Evolutionary conservation across 23 tunicate genomes (phyloP), one percentile per base, ranked within the genome.

Genomic region (Ascidia mentula): DNA sequence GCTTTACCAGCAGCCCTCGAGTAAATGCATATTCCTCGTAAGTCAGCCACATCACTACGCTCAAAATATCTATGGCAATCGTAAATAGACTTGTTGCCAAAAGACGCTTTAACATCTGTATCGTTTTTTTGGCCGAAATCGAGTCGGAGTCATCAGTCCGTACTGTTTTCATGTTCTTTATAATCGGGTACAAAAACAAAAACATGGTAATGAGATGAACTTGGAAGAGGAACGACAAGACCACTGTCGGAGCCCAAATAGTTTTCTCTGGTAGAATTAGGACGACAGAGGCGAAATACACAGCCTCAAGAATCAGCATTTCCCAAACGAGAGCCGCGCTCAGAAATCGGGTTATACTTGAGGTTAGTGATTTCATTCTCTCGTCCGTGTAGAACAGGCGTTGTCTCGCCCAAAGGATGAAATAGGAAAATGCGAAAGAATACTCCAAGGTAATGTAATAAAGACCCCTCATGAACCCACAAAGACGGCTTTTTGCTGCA

Each of bases 341-440:
- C 22, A 53, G 24, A 9, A 53, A 53, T 6, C 65, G 65, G 1
- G 65, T 9, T 20, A 53, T 20, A 53, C 28, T 28, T 53, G 65
- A 53, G 12, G 65, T 5, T 3, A 53, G 65, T 20, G 24, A 53
- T 26, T 53, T 53, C 13, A 53, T 20, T 53, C 65, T 26, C 24
- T 53, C 65, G 24, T 53, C 65, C 28, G 65, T 28, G 65, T 53
- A 53, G 24, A 53, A 53, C 24, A 9, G 4, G 65, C 65, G 65
- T 9, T 53, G 65, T 28, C 65, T 53, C 65, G 65, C 65, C 65
- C 65, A 53, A 53, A 53, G 65, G 1, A 53, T 53, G 24, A 53
- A 53, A 9, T 53, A 53, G 2, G 65, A 53, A 53, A 6, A 5
- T 3, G 12, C 1, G 24, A 5, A 53, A 20, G 65, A 53, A 9